Base-by-base conservation (phyloP, 1,140 invertebrate genomes). In the Zeugodacus cucurbitae region DNA sequence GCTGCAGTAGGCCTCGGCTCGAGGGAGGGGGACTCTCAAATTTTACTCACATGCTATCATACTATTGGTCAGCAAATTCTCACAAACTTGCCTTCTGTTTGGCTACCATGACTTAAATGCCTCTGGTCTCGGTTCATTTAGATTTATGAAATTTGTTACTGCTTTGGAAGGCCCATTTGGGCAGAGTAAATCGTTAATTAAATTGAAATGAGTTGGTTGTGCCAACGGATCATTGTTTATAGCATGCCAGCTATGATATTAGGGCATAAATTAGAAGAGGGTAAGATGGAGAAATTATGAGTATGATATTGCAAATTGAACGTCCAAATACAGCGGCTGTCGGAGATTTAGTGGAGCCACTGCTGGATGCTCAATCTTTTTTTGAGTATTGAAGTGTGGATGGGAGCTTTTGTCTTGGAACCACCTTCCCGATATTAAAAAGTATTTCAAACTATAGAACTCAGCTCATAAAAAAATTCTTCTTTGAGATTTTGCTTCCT, bases 71-170 rank as follows among this genome's bases (percentile, higher is more conserved):
- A 74, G 22, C 37, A 3, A 11, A 64, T 37, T 37, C 37, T n/a
- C n/a, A 10, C 44, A 37, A 44, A 37, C 22, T 29, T 29, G 26
- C 29, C 5, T 67, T 67, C 29, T 48, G 2, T 82, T 82, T 48
- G n/a, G 74, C 37, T 44, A 11, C 37, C 26, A 78, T 1, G 22
- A 26, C 37, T 82, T 10, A 22, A 82, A n/a, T 34, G 22, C 8
- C 29, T 4, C 29, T 1, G 57, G 48, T 11, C 48, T 54, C 22
- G 26, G 10, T 58, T 34, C 22, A 87, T 54, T 32, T 22, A n/a
- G 58, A 87, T 87, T 87, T 87, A 87, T 87, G 86, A 64, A 64
- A 37, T 10, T 26, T 64, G 54, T 59, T 8, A 87, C 20, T 87
- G 86, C 20, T 64, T 64, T 64, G 41, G 86, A 87, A 37, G 26